Conservation (phyloP, 2,797 vertebrate genomes). For the Oreortyx pictus region DNA sequence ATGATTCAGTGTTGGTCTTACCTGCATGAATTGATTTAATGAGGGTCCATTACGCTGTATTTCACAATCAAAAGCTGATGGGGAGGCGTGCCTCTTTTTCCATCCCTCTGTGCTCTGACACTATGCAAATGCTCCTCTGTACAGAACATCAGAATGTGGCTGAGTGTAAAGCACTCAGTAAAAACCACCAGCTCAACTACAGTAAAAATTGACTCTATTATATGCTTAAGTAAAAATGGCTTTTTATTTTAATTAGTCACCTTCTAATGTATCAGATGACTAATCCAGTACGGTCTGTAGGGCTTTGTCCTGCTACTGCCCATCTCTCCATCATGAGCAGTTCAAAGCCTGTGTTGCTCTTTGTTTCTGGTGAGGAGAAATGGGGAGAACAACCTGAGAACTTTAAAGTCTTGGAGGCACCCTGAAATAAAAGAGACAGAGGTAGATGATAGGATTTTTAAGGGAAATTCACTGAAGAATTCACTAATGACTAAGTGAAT, state of each 20-base stretch:
- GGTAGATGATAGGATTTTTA: neutral
- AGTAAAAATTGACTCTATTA: neutral
- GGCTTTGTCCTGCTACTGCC: fast-evolving
- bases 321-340: fast-evolving
- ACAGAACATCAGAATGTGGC: neutral
- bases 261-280: neutral
- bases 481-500: neutral
- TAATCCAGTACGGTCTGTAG: neutral
- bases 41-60: neutral
- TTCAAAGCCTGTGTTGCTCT: fast-evolving
- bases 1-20: neutral
- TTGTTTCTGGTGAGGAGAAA: neutral
- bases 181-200: neutral
- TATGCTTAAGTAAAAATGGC: neutral
- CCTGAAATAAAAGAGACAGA: neutral
- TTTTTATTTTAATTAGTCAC: neutral
- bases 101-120: neutral
- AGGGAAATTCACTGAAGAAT: neutral
- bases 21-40: neutral
- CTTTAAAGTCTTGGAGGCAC: neutral
- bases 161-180: neutral
- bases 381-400: neutral
- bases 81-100: neutral
- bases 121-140: neutral
- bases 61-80: neutral